These are phyloP conservation scores for Lochmaea capreae DNA, from an alignment of 2,888 invertebrate genomes.

Conservation along the genomic window DNA sequence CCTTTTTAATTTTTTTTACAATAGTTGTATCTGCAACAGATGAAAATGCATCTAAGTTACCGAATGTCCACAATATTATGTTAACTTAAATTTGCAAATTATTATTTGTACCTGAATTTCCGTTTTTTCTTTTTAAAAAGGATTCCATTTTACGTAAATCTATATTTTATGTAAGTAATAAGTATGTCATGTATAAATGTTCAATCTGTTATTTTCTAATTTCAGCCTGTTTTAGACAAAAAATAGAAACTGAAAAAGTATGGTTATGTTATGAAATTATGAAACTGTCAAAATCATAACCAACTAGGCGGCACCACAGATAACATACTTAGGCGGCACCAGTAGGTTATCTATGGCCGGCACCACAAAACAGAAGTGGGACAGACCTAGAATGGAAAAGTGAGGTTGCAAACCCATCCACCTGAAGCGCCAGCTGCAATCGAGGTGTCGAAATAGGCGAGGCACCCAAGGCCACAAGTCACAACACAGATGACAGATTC, in stretches of 20 bases:
- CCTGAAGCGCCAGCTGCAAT: too few relatives aligned
- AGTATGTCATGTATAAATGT: background rate
- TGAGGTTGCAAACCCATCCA: too few relatives aligned
- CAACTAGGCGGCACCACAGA: too few relatives aligned
- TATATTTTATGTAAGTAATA: background rate
- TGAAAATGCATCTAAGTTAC: background rate
- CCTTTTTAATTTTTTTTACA: conserved; percentile 58
- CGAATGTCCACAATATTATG: background rate
- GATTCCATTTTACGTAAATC: conserved; percentile 15
- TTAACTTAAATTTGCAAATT: background rate
- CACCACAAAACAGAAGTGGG: too few relatives aligned
- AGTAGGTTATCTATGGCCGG: too few relatives aligned
- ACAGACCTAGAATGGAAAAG: too few relatives aligned
- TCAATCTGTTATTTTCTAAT: background rate
- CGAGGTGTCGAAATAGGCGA: too few relatives aligned
- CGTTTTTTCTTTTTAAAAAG: conserved; percentile 27
- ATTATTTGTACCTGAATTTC: conserved; percentile 3
- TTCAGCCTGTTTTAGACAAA: background rate
- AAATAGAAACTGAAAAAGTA: background rate
- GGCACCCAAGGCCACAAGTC: too few relatives aligned
- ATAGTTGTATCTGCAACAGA: background rate
- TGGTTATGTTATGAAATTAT: background rate
- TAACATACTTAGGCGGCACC: too few relatives aligned
- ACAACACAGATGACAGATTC: too few relatives aligned
- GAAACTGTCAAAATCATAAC: background rate